Evolutionary conservation across 2,797 vertebrate species (phyloP).

Genomic region (Serranus cabrilla): DNA sequence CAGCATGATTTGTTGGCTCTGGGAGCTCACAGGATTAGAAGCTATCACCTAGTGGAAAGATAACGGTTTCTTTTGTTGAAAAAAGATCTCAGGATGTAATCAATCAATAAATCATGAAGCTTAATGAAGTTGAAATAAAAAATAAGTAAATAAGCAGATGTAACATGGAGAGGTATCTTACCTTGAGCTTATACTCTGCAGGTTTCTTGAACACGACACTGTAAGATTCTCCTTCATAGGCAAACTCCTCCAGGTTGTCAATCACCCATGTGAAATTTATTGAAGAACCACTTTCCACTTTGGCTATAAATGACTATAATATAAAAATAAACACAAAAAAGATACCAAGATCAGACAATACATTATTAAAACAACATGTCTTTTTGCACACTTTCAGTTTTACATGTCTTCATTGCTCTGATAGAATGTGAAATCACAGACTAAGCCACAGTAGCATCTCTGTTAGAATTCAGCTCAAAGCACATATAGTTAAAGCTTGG

Average conservation of each 20-base stretch:
- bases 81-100: not conserved
- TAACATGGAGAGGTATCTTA: constrained; percentile 45
- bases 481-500: not conserved
- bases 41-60: constrained; percentile 79
- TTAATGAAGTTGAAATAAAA: not conserved
- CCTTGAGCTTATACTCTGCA: constrained; percentile 81
- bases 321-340: not conserved
- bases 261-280: constrained; percentile 85
- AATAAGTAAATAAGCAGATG: not conserved
- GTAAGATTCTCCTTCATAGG: constrained; percentile 82
- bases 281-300: constrained; percentile 81
- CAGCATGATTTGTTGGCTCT: constrained; percentile 77
- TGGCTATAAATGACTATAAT: constrained; percentile 80
- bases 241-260: constrained; percentile 75
- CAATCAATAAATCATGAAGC: not conserved
- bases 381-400: not conserved
- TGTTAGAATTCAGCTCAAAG: too few species aligned
- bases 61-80: not conserved
- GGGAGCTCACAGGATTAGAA: constrained; percentile 86
- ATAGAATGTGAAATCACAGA: not conserved
- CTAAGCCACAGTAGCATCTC: not conserved
- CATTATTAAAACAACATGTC: not conserved
- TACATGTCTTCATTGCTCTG: not conserved
- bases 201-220: constrained; percentile 82
- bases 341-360: not conserved